Percentiles rank a stretch among this genome's conserved stretches.
Conservation (phyloP, 2,888 invertebrate genomes). For the Spatulosminthurus flaviceps region DNA sequence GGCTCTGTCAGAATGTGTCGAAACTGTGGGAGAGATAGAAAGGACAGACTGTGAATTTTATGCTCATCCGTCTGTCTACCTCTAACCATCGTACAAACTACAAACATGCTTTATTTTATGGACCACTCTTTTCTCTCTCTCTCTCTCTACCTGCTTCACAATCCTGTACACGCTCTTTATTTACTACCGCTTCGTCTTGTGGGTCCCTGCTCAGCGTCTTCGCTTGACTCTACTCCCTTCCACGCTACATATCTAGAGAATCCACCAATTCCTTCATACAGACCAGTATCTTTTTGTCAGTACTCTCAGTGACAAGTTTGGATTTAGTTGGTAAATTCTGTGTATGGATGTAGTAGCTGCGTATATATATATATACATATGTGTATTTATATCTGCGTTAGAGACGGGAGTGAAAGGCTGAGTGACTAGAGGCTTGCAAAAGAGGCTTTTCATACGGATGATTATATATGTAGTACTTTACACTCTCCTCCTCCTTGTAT, state of each 20-base stretch:
- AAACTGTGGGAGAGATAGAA: neutral
- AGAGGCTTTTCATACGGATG: neutral
- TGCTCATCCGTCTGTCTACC: conserved; percentile 24
- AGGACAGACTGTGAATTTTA: conserved; percentile 16
- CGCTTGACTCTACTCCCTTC: no score
- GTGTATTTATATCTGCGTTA: no score
- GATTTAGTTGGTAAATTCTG: no score
- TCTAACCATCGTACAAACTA: conserved; percentile 13
- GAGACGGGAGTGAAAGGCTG: neutral
- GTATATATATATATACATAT: no score
- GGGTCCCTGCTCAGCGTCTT: neutral
- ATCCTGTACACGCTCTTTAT: conserved; percentile 16
- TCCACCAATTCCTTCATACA: no score
- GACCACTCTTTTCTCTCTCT: no score
- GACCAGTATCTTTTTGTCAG: no score
- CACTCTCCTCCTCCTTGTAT: neutral
- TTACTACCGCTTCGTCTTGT: neutral
- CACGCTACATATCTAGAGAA: no score
- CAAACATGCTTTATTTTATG: conserved; percentile 25
- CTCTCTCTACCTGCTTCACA: conserved; percentile 31
- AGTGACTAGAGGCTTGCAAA: neutral
- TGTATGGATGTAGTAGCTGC: no score
- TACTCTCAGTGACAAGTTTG: no score
- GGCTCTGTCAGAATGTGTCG: neutral
- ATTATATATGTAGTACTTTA: neutral